Evolutionary conservation across 2,888 invertebrate genomes (phyloP), one percentile per base, ranked within the genome.

Genomic region (Patella caerulea): DNA sequence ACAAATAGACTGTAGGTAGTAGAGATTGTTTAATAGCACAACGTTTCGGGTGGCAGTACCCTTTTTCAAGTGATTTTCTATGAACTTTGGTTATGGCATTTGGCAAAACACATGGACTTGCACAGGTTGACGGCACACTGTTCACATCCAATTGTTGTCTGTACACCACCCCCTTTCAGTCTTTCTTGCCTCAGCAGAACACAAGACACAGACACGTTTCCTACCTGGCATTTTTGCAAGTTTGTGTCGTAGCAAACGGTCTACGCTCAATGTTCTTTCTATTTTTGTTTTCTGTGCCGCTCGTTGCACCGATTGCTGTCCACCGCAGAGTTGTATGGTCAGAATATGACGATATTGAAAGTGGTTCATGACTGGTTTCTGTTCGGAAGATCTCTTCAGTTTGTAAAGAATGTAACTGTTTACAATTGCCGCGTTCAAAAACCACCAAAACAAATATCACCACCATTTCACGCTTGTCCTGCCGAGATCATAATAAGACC

Each of bases 401-500:
- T 29, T 29, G 71, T 69, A 77, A 15, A 79, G 45, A 34, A 75
- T 72, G 74, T 73, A 80, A 19, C 73, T 53, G 19, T 80, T 75
- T 54, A 80, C 54, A 5, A 78, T 59, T 24, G 73, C 72, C 24
- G 73, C 56, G 71, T 78, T 72, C 15, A 80, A 72, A 34, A 74
- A 45, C 17, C 65, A 78, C 76, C 76, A 76, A 12, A 80, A 19
- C 71, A 78, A 15, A 34, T 80, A 76, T 7, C 78, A 53, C 80
- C 78, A 80, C 78, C 78, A 78, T 65, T 74, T 74, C 7, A 45
- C 56, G 29, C 78, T 73, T 11, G 76, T 34, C 52, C 78, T 45
- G 15, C 76, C 74, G n/a, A 80, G 76, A 73, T 73, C 45, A 74
- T 78, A 78, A 75, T 80, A 80, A 17, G 74, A 71, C 17, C 76